These are phyloP conservation scores for Sericinus montela DNA, from an alignment of 2,888 invertebrate species.

Conservation along the genomic window DNA sequence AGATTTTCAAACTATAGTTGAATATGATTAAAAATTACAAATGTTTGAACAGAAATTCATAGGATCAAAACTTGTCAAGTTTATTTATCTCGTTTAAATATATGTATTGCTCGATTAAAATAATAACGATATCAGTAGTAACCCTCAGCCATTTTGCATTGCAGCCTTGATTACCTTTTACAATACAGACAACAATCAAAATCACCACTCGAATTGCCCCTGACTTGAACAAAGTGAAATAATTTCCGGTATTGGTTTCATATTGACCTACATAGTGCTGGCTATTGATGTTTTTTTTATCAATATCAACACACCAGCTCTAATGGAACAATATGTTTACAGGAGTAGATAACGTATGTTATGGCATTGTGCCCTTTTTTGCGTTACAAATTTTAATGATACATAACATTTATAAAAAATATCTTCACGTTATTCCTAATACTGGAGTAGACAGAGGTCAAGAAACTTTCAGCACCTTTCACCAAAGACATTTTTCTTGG, in stretches of 20 bases:
- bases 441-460: too few relatives aligned
- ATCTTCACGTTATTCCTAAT: too few relatives aligned
- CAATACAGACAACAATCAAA: neutral
- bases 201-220: neutral
- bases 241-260: constrained; percentile 8
- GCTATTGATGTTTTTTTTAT: constrained; percentile 5
- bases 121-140: too few relatives aligned
- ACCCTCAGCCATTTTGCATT: too few relatives aligned
- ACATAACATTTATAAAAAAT: neutral
- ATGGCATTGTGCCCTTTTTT: neutral
- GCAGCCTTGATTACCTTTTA: neutral
- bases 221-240: neutral
- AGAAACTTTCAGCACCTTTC: too few relatives aligned
- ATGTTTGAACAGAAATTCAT: too few relatives aligned
- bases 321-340: constrained; percentile 8
- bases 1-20: too few relatives aligned
- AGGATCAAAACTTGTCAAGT: neutral
- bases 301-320: constrained; percentile 8
- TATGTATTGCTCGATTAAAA: neutral
- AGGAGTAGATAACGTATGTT: neutral
- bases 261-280: constrained; percentile 6
- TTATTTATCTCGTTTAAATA: neutral
- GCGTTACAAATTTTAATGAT: neutral
- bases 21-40: too few relatives aligned
- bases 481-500: too few relatives aligned